Evolutionary conservation across 1,140 invertebrate genomes (phyloP).

Genomic region (Ylistrum balloti): DNA sequence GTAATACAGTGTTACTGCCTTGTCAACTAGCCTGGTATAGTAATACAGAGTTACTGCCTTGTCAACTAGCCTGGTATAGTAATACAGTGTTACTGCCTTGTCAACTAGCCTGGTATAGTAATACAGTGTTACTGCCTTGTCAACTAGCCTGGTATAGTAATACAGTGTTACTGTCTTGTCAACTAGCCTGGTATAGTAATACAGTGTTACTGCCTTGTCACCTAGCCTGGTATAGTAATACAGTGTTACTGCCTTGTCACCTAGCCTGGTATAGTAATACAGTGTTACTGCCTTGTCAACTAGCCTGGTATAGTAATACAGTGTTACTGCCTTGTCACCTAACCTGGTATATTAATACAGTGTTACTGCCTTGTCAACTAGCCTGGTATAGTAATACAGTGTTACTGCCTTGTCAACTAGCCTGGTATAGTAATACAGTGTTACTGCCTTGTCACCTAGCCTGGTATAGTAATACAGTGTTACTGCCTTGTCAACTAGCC

Average conservation of each 20-base stretch:
- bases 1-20: neutral
- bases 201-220: neutral
- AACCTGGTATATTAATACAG: too few relatives aligned
- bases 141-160: too few relatives aligned
- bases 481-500: neutral
- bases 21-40: too few relatives aligned
- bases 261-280: too few relatives aligned
- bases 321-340: neutral
- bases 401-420: neutral
- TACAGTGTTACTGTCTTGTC: neutral
- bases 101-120: too few relatives aligned
- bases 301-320: too few relatives aligned
- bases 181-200: too few relatives aligned
- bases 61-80: too few relatives aligned
- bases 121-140: neutral
- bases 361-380: neutral
- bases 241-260: neutral
- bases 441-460: neutral
- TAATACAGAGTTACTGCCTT: neutral
- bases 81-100: neutral
- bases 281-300: neutral
- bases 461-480: too few relatives aligned
- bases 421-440: too few relatives aligned
- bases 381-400: too few relatives aligned
- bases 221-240: too few relatives aligned